Evolutionary conservation across 2,888 invertebrate species (phyloP).

Genomic region (Sphinx pinastri): DNA sequence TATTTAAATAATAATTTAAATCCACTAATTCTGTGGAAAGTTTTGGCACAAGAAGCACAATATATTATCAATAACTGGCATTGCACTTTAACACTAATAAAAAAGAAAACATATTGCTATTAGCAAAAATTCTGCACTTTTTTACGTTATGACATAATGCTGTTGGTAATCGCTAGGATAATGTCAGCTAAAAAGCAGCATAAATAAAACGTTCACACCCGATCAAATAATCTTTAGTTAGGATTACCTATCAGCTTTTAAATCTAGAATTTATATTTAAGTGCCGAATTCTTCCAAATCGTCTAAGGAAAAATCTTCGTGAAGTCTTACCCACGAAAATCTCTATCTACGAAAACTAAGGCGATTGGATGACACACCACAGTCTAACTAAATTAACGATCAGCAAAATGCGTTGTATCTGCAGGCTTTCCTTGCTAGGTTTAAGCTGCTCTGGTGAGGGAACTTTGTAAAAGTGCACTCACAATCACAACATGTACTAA

Average conservation of each 20-base stretch:
- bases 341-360: too few relatives aligned
- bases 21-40: not conserved
- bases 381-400: too few relatives aligned
- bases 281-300: not conserved
- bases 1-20: too few relatives aligned
- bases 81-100: slow-evolving; percentile 6
- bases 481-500: too few relatives aligned
- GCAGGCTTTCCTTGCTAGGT: too few relatives aligned
- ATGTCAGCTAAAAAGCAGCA: slow-evolving; percentile 12
- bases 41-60: not conserved
- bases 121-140: not conserved
- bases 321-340: too few relatives aligned
- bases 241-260: not conserved
- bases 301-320: too few relatives aligned
- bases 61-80: not conserved
- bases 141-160: not conserved
- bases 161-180: not conserved
- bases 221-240: not conserved
- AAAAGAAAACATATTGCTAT: not conserved
- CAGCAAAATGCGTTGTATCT: too few relatives aligned
- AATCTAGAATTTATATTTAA: too few relatives aligned
- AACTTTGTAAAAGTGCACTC: too few relatives aligned
- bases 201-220: not conserved
- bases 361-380: too few relatives aligned
- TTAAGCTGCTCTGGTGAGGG: too few relatives aligned